phyloP scores from a whole-genome alignment of 2,113 vertebrate genomes.

The Trogon surrucura region DNA sequence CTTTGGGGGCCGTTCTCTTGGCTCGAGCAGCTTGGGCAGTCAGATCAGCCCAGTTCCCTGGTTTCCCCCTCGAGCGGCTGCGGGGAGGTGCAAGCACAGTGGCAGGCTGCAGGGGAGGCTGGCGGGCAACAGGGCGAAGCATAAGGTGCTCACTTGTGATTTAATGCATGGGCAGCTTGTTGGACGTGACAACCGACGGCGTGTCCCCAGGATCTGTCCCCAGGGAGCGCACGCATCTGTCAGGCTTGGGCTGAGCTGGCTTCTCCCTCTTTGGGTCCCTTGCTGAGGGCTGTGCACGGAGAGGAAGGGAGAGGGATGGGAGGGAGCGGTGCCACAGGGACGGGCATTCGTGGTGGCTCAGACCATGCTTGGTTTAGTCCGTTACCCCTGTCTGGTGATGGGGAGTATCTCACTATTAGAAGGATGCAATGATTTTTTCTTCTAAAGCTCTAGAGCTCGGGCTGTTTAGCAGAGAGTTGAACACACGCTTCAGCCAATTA shows the following conservation, averaged over 20 bases:
- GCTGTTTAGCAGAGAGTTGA: not conserved
- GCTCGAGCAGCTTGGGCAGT: not conserved
- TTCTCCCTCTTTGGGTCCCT: not conserved
- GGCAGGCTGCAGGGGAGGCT: not conserved
- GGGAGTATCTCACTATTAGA: not conserved
- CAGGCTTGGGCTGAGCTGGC: not conserved
- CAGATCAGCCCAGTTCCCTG: not conserved
- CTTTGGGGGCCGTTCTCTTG: not conserved
- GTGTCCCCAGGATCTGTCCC: not conserved
- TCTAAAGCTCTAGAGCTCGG: not conserved
- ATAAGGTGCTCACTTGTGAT: rapidly evolving
- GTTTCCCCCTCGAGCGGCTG: not conserved
- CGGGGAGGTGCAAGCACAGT: not conserved
- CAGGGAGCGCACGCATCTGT: not conserved
- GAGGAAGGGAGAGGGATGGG: not conserved
- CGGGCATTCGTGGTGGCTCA: rapidly evolving
- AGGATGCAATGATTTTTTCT: not conserved
- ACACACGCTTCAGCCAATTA: not conserved
- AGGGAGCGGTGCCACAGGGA: not conserved
- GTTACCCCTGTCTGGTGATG: not conserved
- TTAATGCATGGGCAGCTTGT: not conserved
- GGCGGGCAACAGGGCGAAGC: not conserved
- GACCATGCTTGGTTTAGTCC: not conserved
- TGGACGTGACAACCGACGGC: not conserved
- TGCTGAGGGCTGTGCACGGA: not conserved